Percentiles rank a stretch among this genome's conserved stretches.
These are phyloP conservation scores for Philhelius pedissequus DNA, from an alignment of 2,888 invertebrate genomes.

Conservation along the genomic window DNA sequence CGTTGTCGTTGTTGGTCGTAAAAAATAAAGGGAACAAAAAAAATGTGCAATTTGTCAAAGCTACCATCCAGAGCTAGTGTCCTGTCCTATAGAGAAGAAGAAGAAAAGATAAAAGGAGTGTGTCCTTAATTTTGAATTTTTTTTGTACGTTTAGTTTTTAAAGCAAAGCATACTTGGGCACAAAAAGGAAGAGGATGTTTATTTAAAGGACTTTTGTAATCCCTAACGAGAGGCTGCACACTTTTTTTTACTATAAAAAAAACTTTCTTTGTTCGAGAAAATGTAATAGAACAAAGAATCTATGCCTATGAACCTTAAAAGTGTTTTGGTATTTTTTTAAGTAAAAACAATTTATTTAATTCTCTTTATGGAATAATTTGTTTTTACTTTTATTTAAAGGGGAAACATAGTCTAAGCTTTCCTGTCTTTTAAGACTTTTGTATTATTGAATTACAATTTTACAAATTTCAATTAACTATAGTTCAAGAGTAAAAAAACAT, in stretches of 20 bases:
- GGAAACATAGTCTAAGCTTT: too few relatives aligned
- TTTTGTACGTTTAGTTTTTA: neutral
- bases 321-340: neutral
- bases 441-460: too few relatives aligned
- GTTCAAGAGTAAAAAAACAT: too few relatives aligned
- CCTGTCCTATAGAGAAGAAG: neutral
- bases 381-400: neutral
- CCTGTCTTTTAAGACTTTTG: too few relatives aligned
- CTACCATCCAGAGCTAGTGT: conserved; percentile 6
- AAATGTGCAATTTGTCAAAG: conserved; percentile 58
- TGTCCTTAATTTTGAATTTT: conserved; percentile 15
- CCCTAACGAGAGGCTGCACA: neutral
- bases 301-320: conserved; percentile 41
- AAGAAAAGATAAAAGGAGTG: neutral
- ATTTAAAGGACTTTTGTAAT: conserved; percentile 8
- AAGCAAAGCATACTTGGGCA: neutral
- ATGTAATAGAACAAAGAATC: neutral
- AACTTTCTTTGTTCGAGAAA: neutral
- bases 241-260: neutral
- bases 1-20: neutral
- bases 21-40: neutral
- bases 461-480: too few relatives aligned
- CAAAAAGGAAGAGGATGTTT: conserved; percentile 4
- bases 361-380: neutral
- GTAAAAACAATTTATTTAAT: neutral